Conservation (phyloP, 2,888 invertebrate genomes). For the Drosophila neotestacea region DNA sequence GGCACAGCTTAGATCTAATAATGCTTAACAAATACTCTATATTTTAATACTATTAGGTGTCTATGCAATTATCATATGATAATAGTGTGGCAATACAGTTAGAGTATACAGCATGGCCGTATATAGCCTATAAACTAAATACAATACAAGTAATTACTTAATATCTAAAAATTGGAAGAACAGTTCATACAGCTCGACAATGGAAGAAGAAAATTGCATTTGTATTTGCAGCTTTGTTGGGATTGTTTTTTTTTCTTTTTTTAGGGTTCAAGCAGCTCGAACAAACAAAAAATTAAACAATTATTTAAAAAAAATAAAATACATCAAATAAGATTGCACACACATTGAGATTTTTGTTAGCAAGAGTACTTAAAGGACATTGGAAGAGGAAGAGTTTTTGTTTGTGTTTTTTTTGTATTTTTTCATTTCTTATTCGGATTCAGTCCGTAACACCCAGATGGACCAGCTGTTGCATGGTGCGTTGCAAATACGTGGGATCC, state of each 20-base stretch:
- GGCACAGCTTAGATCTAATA: slow-evolving; percentile 65
- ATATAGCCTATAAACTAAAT: slow-evolving; percentile 33
- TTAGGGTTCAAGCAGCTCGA: slow-evolving; percentile 78
- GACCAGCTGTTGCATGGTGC: slow-evolving; percentile 85
- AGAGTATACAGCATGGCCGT: slow-evolving; percentile 41
- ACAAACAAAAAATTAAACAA: slow-evolving; percentile 48
- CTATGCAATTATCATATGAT: slow-evolving; percentile 16
- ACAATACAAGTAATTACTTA: slow-evolving; percentile 40
- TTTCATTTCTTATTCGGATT: not conserved
- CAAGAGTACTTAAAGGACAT: slow-evolving; percentile 50
- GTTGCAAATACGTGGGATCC: slow-evolving; percentile 91
- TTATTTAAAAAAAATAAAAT: slow-evolving; percentile 44
- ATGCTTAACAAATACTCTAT: slow-evolving; percentile 27
- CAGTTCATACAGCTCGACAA: slow-evolving; percentile 42
- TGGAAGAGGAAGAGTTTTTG: slow-evolving; percentile 45
- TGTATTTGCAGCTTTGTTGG: slow-evolving; percentile 34
- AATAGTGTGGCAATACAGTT: slow-evolving; percentile 45
- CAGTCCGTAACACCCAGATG: slow-evolving; percentile 86
- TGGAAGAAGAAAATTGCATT: slow-evolving; percentile 64
- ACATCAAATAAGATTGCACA: slow-evolving; percentile 76
- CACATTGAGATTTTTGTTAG: slow-evolving; percentile 71
- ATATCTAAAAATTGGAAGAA: slow-evolving; percentile 53
- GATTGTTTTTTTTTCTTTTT: slow-evolving; percentile 34
- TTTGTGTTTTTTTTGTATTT: too few relatives aligned
- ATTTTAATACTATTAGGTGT: slow-evolving; percentile 71